Percentiles rank a stretch among this genome's conserved stretches.
These are phyloP conservation scores for Odobenus rosmarus DNA, from an alignment of 2,113 vertebrate genomes.

Conservation along the genomic window DNA sequence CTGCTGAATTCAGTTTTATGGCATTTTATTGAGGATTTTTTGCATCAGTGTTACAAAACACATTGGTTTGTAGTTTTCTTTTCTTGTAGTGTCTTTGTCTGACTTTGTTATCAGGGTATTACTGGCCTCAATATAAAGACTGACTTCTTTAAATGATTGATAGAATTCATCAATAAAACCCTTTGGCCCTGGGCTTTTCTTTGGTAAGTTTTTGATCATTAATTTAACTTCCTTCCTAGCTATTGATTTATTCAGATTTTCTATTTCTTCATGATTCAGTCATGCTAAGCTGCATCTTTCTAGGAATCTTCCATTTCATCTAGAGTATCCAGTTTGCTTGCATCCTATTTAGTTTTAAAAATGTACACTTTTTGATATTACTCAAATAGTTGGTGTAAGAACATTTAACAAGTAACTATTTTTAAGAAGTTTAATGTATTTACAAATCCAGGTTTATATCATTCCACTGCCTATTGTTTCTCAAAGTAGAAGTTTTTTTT, in stretches of 20 bases:
- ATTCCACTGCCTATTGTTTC: background rate
- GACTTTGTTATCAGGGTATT: background rate
- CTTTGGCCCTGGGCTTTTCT: background rate
- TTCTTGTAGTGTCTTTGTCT: background rate
- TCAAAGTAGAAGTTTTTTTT: background rate
- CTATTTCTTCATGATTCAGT: background rate
- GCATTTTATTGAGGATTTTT: background rate
- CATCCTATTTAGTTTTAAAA: background rate
- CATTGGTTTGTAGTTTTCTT: background rate
- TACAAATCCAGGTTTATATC: background rate
- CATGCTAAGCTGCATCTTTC: background rate
- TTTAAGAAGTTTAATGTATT: background rate
- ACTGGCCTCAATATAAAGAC: background rate
- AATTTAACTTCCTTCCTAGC: background rate
- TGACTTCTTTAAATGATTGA: background rate
- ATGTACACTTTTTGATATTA: background rate
- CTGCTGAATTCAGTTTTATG: background rate
- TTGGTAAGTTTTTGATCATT: background rate
- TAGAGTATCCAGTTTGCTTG: background rate
- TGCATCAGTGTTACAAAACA: background rate
- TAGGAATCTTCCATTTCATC: background rate
- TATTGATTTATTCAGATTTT: background rate
- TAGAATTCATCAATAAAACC: background rate
- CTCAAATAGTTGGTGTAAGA: background rate
- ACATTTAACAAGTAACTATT: background rate